phyloP scores from a whole-genome alignment of 35 echinoderm and acorn worm species.

The Strongylocentrotus purpuratus region DNA sequence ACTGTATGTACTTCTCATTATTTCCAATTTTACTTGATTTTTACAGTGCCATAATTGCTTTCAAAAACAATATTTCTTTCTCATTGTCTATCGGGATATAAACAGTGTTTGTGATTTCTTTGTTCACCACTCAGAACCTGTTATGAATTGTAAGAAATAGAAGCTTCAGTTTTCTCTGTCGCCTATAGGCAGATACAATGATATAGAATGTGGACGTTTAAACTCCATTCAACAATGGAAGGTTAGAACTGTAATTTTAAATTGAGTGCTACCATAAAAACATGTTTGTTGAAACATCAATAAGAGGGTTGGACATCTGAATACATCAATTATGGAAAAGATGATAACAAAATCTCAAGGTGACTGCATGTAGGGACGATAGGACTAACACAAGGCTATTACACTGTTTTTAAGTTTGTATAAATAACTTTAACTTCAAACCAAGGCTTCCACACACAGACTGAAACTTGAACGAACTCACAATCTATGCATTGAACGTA shows the following conservation, averaged over 20 bases:
- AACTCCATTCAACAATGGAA: neutral
- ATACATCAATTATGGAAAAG: neutral
- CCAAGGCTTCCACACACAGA: too few species aligned
- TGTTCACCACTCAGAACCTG: neutral
- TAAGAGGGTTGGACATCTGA: neutral
- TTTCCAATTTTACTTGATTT: too few species aligned
- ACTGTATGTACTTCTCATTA: too few species aligned
- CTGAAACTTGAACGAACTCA: too few species aligned
- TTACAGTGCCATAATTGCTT: too few species aligned
- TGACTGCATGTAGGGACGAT: neutral
- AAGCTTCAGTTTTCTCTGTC: neutral
- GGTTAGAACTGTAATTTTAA: neutral
- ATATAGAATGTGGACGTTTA: neutral
- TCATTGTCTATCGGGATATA: too few species aligned
- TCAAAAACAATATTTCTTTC: too few species aligned
- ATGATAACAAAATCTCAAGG: neutral
- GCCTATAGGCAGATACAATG: neutral
- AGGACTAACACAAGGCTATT: too few species aligned
- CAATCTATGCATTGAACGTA: too few species aligned
- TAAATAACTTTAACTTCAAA: too few species aligned
- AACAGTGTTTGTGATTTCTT: neutral
- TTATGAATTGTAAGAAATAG: neutral
- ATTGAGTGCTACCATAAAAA: neutral
- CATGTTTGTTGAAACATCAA: neutral
- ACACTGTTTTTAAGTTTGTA: too few species aligned